Conservation (phyloP, 1,140 invertebrate species). For the Drosophila watanabei region DNA sequence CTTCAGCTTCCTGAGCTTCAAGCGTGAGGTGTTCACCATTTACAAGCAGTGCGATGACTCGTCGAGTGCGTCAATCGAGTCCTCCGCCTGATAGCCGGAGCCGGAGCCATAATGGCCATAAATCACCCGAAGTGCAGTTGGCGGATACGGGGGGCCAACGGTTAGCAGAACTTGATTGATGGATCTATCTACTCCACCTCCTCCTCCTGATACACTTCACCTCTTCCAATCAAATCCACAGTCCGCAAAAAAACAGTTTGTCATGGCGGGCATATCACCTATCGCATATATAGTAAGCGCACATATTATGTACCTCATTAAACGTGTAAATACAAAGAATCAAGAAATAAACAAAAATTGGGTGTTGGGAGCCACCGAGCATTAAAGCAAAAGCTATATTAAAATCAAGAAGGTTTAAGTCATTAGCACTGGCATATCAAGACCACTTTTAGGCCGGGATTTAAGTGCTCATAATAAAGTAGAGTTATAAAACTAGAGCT, state of each 20-base stretch:
- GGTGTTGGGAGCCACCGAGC: constrained; percentile 14
- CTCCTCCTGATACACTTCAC: not conserved
- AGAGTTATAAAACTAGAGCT: not conserved
- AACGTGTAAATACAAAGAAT: constrained; percentile 28
- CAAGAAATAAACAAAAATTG: constrained; percentile 30
- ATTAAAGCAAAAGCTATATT: not conserved
- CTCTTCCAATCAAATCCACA: constrained; percentile 7
- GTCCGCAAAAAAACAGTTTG: constrained; percentile 24
- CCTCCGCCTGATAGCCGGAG: constrained; percentile 41
- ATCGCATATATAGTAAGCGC: constrained; percentile 15
- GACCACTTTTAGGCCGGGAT: not conserved
- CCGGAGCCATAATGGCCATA: constrained; percentile 32
- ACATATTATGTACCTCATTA: constrained; percentile 37
- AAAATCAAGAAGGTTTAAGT: constrained; percentile 4
- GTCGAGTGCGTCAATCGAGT: constrained; percentile 57
- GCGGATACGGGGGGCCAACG: constrained; percentile 40
- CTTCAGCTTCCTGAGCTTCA: constrained; percentile 24
- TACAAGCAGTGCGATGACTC: constrained; percentile 35
- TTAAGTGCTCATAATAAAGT: not conserved
- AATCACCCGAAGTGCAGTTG: constrained; percentile 44
- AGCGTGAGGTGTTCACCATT: constrained; percentile 43
- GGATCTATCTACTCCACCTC: constrained; percentile 15
- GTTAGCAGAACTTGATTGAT: constrained; percentile 62
- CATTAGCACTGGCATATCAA: constrained; percentile 1
- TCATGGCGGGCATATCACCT: constrained; percentile 25